Evolutionary conservation across 2,113 vertebrate genomes (phyloP).

Genomic region (Burhinus bistriatus): DNA sequence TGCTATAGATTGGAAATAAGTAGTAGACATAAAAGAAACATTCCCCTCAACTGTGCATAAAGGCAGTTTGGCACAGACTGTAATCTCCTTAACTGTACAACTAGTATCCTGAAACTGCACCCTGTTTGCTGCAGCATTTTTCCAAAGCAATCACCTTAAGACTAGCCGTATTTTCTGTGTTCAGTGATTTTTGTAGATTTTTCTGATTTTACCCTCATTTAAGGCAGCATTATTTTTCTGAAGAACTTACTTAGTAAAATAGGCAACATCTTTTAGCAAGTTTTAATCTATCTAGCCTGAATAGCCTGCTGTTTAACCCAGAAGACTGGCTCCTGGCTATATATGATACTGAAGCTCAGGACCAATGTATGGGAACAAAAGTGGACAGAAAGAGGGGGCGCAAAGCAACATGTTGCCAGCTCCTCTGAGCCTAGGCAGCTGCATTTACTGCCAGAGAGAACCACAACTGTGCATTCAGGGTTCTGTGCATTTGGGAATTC

Average conservation of each 20-base stretch:
- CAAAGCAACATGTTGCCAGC: neutral
- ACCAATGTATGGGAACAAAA: neutral
- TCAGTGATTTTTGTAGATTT: neutral
- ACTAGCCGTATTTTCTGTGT: neutral
- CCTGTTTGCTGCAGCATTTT: neutral
- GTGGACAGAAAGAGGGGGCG: neutral
- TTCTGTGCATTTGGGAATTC: neutral
- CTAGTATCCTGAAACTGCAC: neutral
- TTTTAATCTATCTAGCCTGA: neutral
- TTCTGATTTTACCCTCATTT: neutral
- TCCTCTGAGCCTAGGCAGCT: neutral
- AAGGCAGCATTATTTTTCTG: neutral
- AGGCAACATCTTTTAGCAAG: neutral
- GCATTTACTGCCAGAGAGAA: neutral
- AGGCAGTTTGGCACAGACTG: neutral
- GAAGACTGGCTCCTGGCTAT: neutral
- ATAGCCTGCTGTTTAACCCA: neutral
- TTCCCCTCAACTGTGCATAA: neutral
- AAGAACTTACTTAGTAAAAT: neutral
- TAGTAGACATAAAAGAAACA: neutral
- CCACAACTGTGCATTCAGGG: neutral
- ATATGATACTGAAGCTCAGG: neutral
- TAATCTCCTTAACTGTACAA: neutral
- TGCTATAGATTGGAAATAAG: neutral
- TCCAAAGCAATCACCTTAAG: neutral